Conservation (phyloP, 1,140 invertebrate species). For the Drosophila tsacasi region DNA sequence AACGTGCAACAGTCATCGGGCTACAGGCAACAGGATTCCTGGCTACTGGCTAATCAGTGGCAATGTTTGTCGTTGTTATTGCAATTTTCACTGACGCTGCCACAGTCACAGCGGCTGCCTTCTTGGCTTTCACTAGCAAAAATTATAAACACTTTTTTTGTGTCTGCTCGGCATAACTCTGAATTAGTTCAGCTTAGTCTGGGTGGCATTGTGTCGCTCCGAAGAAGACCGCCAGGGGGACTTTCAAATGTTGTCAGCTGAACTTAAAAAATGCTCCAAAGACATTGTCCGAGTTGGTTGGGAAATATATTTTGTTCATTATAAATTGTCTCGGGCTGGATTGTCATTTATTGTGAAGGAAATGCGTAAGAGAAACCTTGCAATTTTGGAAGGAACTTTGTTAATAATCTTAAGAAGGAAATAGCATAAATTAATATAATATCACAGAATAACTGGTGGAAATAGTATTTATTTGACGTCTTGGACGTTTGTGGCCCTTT, state of each 20-base stretch:
- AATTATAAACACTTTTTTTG: conserved; percentile 52
- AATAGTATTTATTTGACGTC: too few relatives aligned
- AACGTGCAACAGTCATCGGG: conserved; percentile 44
- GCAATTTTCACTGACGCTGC: conserved; percentile 16
- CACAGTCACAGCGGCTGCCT: conserved; percentile 19
- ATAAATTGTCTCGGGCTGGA: neutral
- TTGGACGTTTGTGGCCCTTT: too few relatives aligned
- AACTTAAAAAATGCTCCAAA: conserved; percentile 3
- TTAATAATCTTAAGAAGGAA: neutral
- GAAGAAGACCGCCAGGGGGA: conserved; percentile 2
- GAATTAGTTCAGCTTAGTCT: conserved; percentile 52
- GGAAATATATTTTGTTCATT: conserved; percentile 2
- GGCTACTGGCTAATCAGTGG: conserved; percentile 63
- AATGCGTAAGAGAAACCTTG: neutral
- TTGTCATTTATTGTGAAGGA: neutral
- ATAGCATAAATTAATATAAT: neutral
- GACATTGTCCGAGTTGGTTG: neutral
- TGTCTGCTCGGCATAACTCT: conserved; percentile 52
- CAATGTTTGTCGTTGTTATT: conserved; percentile 44
- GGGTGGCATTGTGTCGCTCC: conserved; percentile 41
- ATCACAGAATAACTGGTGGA: neutral
- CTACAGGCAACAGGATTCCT: conserved; percentile 40
- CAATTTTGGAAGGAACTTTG: neutral
- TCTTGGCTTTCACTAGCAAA: conserved; percentile 73
- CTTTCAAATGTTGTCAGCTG: conserved; percentile 8